Conservation (phyloP, 2,888 invertebrate species). For the Buathra laborator region DNA sequence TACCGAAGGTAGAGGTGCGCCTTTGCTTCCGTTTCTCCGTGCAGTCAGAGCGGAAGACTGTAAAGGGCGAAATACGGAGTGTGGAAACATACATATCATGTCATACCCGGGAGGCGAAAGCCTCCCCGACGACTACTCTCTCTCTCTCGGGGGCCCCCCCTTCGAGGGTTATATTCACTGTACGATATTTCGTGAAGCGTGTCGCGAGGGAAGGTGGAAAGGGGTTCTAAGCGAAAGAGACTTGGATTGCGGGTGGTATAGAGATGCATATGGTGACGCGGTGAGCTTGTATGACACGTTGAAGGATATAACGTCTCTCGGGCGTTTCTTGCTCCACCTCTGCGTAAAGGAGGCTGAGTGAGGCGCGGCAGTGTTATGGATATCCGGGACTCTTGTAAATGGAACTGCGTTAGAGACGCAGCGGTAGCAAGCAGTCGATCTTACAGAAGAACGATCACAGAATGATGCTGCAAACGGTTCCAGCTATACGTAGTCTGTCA, state of each 20-base stretch:
- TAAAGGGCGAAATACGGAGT: conserved; percentile 40
- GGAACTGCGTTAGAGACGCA: conserved; percentile 52
- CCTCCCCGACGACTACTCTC: conserved; percentile 43
- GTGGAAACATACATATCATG: conserved; percentile 47
- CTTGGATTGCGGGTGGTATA: conserved; percentile 49
- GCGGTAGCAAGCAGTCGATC: conserved; percentile 77
- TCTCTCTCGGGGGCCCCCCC: neutral
- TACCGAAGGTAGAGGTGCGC: conserved; percentile 53
- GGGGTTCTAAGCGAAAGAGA: conserved; percentile 61
- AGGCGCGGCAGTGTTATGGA: conserved; percentile 63
- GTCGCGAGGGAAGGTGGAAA: conserved; percentile 69
- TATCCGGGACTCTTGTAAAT: conserved; percentile 58
- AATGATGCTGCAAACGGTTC: conserved; percentile 79
- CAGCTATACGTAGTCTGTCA: conserved; percentile 56
- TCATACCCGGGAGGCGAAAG: conserved; percentile 59
- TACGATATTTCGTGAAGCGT: conserved; percentile 80
- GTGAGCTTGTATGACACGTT: conserved; percentile 56
- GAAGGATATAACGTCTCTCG: conserved; percentile 48
- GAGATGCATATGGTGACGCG: conserved; percentile 51
- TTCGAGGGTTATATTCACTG: conserved; percentile 70
- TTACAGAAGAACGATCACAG: conserved; percentile 85
- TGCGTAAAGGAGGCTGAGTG: conserved; percentile 56
- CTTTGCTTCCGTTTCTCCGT: conserved; percentile 58
- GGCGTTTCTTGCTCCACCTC: conserved; percentile 39
- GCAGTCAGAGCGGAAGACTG: conserved; percentile 52